Percentiles rank a stretch among this genome's conserved stretches.
phyloP scores from a whole-genome alignment of 53 echinoderm and acorn worm genomes.

The Astropecten irregularis region DNA sequence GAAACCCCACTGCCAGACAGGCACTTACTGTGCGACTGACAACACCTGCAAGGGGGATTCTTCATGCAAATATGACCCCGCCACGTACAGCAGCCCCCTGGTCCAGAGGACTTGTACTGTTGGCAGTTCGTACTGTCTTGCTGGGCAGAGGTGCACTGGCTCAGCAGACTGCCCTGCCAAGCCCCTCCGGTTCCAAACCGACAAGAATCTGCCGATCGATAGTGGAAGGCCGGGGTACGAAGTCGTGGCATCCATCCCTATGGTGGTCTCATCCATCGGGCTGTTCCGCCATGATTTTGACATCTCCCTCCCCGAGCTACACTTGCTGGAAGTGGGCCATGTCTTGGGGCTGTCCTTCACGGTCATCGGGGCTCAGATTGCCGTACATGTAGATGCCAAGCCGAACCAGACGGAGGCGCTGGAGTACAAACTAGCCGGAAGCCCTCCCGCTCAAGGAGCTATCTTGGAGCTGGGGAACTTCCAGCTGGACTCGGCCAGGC shows the following conservation, averaged over 20 bases:
- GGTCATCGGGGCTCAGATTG: slow-evolving; percentile 18
- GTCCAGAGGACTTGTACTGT: slow-evolving; percentile 1
- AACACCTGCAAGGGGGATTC: slow-evolving; percentile 26
- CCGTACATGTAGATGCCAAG: neutral
- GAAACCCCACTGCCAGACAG: slow-evolving; percentile 9
- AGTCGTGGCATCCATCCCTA: slow-evolving; percentile 22
- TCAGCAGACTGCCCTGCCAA: slow-evolving; percentile 9
- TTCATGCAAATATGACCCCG: neutral
- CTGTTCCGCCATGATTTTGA: slow-evolving; percentile 1
- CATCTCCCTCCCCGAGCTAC: neutral
- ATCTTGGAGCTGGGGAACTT: neutral
- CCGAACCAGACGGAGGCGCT: neutral
- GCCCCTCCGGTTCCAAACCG: neutral
- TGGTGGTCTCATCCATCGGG: slow-evolving; percentile 4
- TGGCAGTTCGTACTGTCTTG: neutral
- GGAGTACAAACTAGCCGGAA: neutral
- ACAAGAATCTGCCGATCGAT: neutral
- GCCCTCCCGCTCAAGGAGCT: neutral
- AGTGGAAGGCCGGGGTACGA: slow-evolving; percentile 12
- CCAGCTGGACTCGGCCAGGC: neutral
- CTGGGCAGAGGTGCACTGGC: neutral
- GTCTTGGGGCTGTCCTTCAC: slow-evolving; percentile 10
- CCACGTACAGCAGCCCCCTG: neutral
- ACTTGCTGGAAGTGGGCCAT: slow-evolving; percentile 1
- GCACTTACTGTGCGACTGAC: slow-evolving; percentile 17